phyloP scores from a whole-genome alignment of 1,140 invertebrate species.

The Sminthurinus signatus region DNA sequence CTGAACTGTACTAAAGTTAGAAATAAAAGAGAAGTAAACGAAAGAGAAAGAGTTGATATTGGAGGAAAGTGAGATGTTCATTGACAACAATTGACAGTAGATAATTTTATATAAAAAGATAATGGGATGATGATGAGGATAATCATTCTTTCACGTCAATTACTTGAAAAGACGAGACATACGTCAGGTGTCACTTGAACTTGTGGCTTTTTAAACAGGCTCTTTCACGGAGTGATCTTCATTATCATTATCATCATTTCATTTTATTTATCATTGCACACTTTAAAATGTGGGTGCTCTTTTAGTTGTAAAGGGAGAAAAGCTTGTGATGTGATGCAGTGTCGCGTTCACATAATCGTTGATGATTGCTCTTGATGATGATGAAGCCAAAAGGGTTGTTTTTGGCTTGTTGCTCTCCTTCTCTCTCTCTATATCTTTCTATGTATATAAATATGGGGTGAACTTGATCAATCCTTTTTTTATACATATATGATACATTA shows the following conservation, averaged over 20 bases:
- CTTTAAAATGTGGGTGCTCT: background rate
- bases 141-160: constrained; percentile 31
- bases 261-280: background rate
- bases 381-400: background rate
- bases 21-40: too few species aligned
- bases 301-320: too few species aligned
- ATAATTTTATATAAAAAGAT: constrained; percentile 15
- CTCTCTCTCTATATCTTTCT: too few species aligned
- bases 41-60: too few species aligned
- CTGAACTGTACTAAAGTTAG: too few species aligned
- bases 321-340: too few species aligned
- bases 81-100: background rate
- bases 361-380: constrained; percentile 1
- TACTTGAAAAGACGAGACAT: background rate
- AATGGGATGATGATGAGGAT: constrained; percentile 29
- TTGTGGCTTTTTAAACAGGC: constrained; percentile 11
- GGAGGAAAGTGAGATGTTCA: too few species aligned
- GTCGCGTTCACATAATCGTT: background rate
- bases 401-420: too few species aligned
- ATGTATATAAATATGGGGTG: background rate
- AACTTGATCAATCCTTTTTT: too few species aligned
- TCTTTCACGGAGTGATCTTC: too few species aligned
- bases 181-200: constrained; percentile 12
- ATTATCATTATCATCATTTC: too few species aligned
- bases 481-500: too few species aligned